Evolutionary conservation across 2,888 invertebrate species (phyloP).

Genomic region (Aphodius granarius): DNA sequence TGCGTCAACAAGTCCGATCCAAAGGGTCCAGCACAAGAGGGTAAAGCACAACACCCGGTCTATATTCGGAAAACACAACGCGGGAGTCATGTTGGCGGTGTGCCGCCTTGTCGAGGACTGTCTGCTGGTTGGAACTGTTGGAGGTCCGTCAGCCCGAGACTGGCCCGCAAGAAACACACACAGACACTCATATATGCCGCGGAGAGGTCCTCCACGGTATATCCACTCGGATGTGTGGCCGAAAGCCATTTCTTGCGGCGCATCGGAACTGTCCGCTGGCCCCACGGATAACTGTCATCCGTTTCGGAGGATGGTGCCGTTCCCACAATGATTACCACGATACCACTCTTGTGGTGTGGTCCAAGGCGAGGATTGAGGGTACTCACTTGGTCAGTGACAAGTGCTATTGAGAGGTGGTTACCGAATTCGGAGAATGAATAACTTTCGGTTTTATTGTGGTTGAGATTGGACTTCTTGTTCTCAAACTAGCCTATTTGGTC

Average conservation of each 20-base stretch:
- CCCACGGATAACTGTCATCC: background rate
- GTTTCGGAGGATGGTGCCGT: background rate
- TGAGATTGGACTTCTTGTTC: background rate
- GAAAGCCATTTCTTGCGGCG: background rate
- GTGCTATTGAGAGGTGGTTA: background rate
- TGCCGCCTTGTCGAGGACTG: slow-evolving; percentile 47
- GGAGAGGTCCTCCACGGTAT: background rate
- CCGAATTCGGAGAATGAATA: background rate
- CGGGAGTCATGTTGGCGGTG: slow-evolving; percentile 49
- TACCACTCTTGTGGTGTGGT: background rate
- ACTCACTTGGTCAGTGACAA: background rate
- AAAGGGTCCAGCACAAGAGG: slow-evolving; percentile 29
- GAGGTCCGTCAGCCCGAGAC: slow-evolving; percentile 45
- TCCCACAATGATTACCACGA: background rate
- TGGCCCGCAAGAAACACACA: slow-evolving; percentile 37
- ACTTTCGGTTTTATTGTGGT: background rate
- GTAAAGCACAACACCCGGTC: slow-evolving; percentile 38
- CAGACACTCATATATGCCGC: slow-evolving; percentile 30
- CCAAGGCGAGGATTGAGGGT: background rate
- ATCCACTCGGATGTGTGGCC: background rate
- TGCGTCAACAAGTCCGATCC: slow-evolving; percentile 39
- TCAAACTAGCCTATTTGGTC: background rate
- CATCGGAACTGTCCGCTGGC: background rate
- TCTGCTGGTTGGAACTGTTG: slow-evolving; percentile 34
- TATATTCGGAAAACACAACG: slow-evolving; percentile 41